Evolutionary conservation across 2,888 invertebrate genomes (phyloP).

Genomic region (Noctua comes): DNA sequence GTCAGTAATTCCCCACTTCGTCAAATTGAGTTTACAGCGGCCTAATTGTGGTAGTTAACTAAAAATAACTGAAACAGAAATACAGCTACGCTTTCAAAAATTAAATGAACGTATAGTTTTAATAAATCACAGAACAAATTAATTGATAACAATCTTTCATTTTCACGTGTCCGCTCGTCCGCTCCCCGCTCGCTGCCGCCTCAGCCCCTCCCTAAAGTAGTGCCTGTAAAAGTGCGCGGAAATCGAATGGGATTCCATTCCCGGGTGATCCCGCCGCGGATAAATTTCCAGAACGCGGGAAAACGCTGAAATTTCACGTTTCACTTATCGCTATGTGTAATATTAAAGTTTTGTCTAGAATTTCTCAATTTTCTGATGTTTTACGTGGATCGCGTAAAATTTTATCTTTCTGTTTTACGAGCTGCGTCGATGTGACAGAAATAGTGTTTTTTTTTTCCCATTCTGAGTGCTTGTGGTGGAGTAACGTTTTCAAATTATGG

Average conservation of each 20-base stretch:
- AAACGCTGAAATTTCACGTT: constrained; percentile 61
- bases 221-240: constrained; percentile 75
- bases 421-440: constrained; percentile 49
- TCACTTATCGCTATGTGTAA: constrained; percentile 62
- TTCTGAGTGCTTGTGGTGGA: constrained; percentile 34
- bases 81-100: neutral
- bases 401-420: constrained; percentile 66
- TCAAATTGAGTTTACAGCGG: neutral
- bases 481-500: constrained; percentile 31
- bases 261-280: constrained; percentile 70
- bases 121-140: constrained; percentile 64
- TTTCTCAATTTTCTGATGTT: constrained; percentile 55
- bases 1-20: neutral
- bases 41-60: neutral
- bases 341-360: constrained; percentile 68
- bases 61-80: constrained; percentile 4
- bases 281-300: constrained; percentile 60
- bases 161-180: constrained; percentile 42
- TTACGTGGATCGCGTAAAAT: constrained; percentile 58
- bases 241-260: constrained; percentile 80
- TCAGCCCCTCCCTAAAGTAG: constrained; percentile 55
- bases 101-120: constrained; percentile 35
- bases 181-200: constrained; percentile 45
- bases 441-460: constrained; percentile 43
- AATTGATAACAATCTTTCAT: constrained; percentile 65